phyloP scores from a whole-genome alignment of 1,140 invertebrate genomes.

The Drosophila pruinosa region DNA sequence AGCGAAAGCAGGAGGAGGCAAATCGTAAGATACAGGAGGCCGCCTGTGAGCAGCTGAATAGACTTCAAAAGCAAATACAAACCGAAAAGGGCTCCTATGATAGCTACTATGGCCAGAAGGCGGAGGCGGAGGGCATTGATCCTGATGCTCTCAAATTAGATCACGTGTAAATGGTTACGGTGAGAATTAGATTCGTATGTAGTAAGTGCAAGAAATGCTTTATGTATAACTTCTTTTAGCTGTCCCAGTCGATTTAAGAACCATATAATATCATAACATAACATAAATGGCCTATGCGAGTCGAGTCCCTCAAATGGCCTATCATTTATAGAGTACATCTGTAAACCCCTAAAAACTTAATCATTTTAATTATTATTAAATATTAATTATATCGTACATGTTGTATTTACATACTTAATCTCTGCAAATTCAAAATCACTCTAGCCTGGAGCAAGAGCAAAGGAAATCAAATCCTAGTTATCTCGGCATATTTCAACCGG shows the following conservation, averaged over 20 bases:
- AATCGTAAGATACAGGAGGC: conserved; percentile 70
- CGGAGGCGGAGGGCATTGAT: conserved; percentile 46
- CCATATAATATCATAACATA: no score
- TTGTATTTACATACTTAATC: conserved; percentile 26
- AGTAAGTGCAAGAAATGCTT: neutral
- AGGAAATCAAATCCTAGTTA: neutral
- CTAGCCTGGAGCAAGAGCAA: neutral
- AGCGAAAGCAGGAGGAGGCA: conserved; percentile 71
- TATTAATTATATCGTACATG: conserved; percentile 29
- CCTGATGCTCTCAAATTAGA: conserved; percentile 58
- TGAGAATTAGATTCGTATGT: conserved; percentile 11
- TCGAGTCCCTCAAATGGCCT: conserved; percentile 29
- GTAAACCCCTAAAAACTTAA: conserved; percentile 26
- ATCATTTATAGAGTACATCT: conserved; percentile 2
- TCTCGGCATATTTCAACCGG: no score
- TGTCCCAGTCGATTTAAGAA: conserved; percentile 31
- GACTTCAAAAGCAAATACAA: conserved; percentile 60
- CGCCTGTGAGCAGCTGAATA: conserved; percentile 69
- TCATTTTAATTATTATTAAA: conserved; percentile 35
- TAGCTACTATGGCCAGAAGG: conserved; percentile 63
- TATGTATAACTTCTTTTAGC: conserved; percentile 22
- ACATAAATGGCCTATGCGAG: no score
- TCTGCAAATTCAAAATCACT: neutral
- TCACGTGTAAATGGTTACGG: conserved; percentile 50
- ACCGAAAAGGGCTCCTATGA: conserved; percentile 62